phyloP scores from a whole-genome alignment of 30 jellyfish, hydroid and myxozoan genomes.

The Sanderia malayensis region DNA sequence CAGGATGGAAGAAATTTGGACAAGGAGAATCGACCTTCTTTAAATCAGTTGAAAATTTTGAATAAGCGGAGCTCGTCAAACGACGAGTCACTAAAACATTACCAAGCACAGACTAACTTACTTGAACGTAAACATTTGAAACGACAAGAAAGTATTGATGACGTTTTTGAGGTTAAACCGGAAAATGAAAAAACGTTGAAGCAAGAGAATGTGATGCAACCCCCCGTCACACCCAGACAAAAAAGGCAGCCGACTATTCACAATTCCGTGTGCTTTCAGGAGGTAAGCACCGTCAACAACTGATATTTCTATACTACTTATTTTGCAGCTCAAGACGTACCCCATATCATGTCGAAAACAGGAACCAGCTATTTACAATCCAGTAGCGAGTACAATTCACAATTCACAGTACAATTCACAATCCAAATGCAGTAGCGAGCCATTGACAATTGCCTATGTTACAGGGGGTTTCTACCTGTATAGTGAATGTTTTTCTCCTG shows the following conservation, averaged over 20 bases:
- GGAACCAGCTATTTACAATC: too few relatives aligned
- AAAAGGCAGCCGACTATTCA: slow-evolving; percentile 73
- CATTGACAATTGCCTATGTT: too few relatives aligned
- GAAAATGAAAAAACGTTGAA: not conserved
- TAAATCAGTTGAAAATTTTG: not conserved
- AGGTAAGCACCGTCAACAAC: slow-evolving; percentile 66
- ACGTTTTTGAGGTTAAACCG: not conserved
- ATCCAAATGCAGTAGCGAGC: too few relatives aligned
- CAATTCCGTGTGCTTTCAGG: slow-evolving; percentile 74
- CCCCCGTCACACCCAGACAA: slow-evolving; percentile 41
- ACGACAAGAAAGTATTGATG: not conserved
- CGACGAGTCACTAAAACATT: slow-evolving; percentile 40
- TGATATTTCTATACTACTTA: too few relatives aligned
- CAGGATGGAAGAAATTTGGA: not conserved
- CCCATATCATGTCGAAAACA: too few relatives aligned
- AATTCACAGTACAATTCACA: too few relatives aligned
- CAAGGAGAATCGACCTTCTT: not conserved
- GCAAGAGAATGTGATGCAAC: not conserved
- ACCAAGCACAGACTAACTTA: slow-evolving; percentile 44
- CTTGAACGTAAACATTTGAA: slow-evolving; percentile 15
- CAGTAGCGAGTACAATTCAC: too few relatives aligned
- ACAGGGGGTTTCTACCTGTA: too few relatives aligned
- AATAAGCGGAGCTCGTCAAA: slow-evolving; percentile 1
- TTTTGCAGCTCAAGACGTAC: too few relatives aligned
- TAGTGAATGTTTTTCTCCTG: too few relatives aligned